Percentiles rank a stretch among this genome's conserved stretches.
Conservation (phyloP, 2,888 invertebrate genomes). For the Andrena flavipes region DNA sequence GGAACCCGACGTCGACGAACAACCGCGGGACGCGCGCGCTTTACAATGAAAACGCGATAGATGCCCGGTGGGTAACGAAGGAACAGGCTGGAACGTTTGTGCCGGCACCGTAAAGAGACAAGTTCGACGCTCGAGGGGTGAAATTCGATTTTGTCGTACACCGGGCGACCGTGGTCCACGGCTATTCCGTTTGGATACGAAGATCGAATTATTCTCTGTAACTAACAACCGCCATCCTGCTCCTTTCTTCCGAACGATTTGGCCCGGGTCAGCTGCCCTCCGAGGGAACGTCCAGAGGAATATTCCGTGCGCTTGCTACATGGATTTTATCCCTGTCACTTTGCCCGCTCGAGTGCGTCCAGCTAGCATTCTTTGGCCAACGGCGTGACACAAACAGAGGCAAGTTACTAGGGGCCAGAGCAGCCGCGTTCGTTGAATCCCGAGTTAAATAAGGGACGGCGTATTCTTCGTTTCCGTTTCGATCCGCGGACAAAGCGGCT, state of each 20-base stretch:
- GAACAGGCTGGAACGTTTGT: not conserved
- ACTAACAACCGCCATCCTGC: not conserved
- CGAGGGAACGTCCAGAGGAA: not conserved
- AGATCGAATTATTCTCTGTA: not conserved
- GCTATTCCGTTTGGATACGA: not conserved
- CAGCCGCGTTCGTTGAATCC: slow-evolving; percentile 6
- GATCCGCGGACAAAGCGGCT: not conserved
- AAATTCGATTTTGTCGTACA: not conserved
- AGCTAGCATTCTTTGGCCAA: not conserved
- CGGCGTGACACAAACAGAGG: no score
- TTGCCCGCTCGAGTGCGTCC: not conserved
- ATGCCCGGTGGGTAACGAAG: not conserved
- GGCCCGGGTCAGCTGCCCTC: not conserved
- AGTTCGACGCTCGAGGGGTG: slow-evolving; percentile 1
- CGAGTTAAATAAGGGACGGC: not conserved
- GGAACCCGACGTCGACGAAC: not conserved
- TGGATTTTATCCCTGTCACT: slow-evolving; percentile 9
- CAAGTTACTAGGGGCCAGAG: not conserved
- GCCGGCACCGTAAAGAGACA: not conserved
- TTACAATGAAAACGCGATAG: not conserved
- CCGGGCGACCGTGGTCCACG: not conserved
- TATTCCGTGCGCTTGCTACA: not conserved
- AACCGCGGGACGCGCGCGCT: not conserved
- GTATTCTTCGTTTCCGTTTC: slow-evolving; percentile 2
- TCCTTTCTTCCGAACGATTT: slow-evolving; percentile 12